phyloP scores from a whole-genome alignment of 2,797 vertebrate species.

The Ataeniobius toweri region DNA sequence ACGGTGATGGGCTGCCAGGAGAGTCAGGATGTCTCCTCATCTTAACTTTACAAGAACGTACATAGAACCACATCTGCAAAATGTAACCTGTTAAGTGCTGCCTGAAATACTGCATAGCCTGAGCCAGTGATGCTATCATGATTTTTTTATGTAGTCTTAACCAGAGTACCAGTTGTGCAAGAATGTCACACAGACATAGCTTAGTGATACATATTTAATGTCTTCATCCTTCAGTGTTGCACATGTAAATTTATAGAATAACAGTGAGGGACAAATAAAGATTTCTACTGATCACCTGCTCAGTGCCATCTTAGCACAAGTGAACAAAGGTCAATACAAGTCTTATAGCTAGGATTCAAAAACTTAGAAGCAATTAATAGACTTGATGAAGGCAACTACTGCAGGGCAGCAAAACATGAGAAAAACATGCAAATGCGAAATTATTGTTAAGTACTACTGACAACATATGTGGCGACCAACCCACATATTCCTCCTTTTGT shows the following conservation, averaged over 20 bases:
- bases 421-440: not conserved
- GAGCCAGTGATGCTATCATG: conserved; percentile 1
- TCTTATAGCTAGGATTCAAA: not conserved
- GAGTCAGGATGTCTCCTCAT: conserved; percentile 28
- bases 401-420: not conserved
- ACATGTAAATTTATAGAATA: not conserved
- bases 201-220: not conserved
- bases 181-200: not conserved
- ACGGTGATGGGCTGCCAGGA: conserved; percentile 17
- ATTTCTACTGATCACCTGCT: not conserved
- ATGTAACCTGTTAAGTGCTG: conserved; percentile 21
- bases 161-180: not conserved
- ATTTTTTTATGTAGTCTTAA: conserved; percentile 6
- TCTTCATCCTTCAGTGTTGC: not conserved
- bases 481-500: not conserved
- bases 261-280: not conserved
- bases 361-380: not conserved
- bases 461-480: not conserved
- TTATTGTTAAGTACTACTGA: not conserved
- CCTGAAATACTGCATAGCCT: not conserved
- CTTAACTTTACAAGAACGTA: conserved; percentile 9
- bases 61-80: conserved; percentile 25
- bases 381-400: not conserved
- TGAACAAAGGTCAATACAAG: not conserved
- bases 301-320: not conserved